Evolutionary conservation across 2,113 vertebrate genomes (phyloP).

Genomic region (Gymnarchus niloticus): DNA sequence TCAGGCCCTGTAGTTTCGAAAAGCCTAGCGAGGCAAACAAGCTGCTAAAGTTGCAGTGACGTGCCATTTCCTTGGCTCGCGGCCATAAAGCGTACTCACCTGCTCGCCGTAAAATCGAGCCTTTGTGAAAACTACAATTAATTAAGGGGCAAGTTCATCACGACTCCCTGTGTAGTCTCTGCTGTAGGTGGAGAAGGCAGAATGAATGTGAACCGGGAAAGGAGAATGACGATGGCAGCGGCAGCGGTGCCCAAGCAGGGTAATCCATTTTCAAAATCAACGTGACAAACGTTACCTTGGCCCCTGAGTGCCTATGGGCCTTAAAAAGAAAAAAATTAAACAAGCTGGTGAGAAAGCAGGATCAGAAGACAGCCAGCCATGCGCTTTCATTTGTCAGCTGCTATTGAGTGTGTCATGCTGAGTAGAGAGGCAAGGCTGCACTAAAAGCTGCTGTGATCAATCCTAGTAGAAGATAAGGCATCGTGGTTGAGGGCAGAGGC

Average conservation of each 20-base stretch:
- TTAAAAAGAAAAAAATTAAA: slow-evolving; percentile 7
- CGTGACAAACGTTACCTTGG: background rate
- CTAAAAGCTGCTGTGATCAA: slow-evolving; percentile 44
- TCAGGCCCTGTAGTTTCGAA: too few relatives aligned
- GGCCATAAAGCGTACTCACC: background rate
- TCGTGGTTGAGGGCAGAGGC: background rate
- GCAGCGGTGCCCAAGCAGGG: background rate
- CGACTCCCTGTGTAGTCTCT: background rate
- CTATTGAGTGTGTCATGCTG: slow-evolving; percentile 43
- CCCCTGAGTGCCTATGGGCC: background rate
- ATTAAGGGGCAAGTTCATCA: background rate
- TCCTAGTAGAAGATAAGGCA: slow-evolving; percentile 25
- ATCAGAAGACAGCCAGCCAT: slow-evolving; percentile 25
- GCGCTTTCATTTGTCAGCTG: slow-evolving; percentile 48
- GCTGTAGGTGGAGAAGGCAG: slow-evolving; percentile 44
- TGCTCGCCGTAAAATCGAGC: background rate
- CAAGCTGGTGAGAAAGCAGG: slow-evolving; percentile 22
- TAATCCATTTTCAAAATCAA: slow-evolving; percentile 6
- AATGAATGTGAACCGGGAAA: slow-evolving; percentile 32
- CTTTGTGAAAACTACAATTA: background rate
- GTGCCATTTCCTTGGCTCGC: background rate
- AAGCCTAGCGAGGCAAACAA: background rate
- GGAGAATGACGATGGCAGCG: slow-evolving; percentile 5
- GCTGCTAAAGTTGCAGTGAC: background rate
- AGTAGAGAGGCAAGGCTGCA: slow-evolving; percentile 40